Conservation (phyloP, 2,113 vertebrate genomes). For the Sorex fumeus region DNA sequence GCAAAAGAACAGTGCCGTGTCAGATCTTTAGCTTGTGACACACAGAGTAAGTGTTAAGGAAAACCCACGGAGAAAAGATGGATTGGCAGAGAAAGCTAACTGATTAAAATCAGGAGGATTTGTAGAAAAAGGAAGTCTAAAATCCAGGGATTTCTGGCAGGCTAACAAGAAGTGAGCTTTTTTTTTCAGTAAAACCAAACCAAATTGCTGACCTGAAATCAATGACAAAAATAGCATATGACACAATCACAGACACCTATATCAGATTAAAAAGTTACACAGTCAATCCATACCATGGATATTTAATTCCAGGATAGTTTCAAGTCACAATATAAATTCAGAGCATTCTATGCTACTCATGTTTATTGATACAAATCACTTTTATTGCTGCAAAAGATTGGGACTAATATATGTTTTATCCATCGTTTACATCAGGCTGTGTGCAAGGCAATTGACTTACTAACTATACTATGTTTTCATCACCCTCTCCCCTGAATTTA, state of each 20-base stretch:
- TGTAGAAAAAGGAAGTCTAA: not conserved
- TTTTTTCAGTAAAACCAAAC: not conserved
- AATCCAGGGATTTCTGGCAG: conserved; percentile 17
- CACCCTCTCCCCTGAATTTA: too few species aligned
- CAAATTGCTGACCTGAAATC: conserved; percentile 2
- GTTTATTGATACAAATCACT: not conserved
- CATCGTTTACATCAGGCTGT: too few species aligned
- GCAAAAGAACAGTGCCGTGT: not conserved
- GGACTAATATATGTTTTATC: not conserved
- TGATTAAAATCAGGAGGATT: not conserved
- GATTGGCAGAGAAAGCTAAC: conserved; percentile 37
- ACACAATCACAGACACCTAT: not conserved
- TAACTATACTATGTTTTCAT: too few species aligned
- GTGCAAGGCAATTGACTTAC: too few species aligned
- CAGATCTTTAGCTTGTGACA: not conserved
- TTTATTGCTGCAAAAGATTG: not conserved
- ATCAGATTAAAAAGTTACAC: not conserved
- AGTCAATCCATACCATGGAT: not conserved
- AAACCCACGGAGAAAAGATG: not conserved
- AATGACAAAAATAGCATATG: not conserved
- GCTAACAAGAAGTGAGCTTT: not conserved
- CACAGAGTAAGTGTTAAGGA: not conserved
- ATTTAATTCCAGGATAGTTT: not conserved
- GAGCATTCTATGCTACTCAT: not conserved
- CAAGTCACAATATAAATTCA: not conserved